phyloP scores from a whole-genome alignment of 2,797 vertebrate species.

The Buphagus erythrorhynchus region DNA sequence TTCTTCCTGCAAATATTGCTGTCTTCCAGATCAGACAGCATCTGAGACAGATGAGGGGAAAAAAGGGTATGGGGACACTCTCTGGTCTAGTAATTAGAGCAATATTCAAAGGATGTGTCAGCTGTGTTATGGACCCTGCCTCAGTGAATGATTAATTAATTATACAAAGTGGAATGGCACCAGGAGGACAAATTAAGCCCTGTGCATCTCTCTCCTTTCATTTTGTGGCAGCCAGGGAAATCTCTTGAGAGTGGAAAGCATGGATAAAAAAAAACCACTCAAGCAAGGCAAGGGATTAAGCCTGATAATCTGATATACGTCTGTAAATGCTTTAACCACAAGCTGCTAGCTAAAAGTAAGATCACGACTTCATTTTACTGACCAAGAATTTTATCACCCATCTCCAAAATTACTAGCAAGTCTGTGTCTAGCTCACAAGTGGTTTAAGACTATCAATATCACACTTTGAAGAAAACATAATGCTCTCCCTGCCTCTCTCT shows the following conservation, averaged over 20 bases:
- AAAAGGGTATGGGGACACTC: background rate
- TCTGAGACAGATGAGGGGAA: background rate
- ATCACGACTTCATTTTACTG: background rate
- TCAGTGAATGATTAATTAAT: conserved; percentile 9
- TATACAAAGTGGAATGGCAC: background rate
- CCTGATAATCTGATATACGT: background rate
- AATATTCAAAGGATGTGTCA: background rate
- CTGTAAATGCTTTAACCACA: background rate
- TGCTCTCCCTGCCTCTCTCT: background rate
- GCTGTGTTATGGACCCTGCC: background rate
- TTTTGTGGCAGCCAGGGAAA: background rate
- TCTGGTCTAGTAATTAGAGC: background rate
- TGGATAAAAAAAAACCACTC: conserved; percentile 1
- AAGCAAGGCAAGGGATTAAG: conserved; percentile 30
- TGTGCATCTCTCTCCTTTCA: background rate
- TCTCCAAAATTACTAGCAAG: background rate
- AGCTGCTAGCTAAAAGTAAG: background rate
- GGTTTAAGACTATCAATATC: background rate
- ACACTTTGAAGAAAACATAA: background rate
- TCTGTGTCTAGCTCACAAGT: background rate
- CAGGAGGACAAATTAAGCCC: conserved; percentile 1
- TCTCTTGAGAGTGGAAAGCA: background rate
- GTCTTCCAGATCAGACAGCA: background rate
- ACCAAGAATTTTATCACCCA: background rate
- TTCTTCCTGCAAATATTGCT: background rate